These are phyloP conservation scores for Latrodectus geometricus DNA, from an alignment of 1,140 invertebrate species.

Conservation along the genomic window DNA sequence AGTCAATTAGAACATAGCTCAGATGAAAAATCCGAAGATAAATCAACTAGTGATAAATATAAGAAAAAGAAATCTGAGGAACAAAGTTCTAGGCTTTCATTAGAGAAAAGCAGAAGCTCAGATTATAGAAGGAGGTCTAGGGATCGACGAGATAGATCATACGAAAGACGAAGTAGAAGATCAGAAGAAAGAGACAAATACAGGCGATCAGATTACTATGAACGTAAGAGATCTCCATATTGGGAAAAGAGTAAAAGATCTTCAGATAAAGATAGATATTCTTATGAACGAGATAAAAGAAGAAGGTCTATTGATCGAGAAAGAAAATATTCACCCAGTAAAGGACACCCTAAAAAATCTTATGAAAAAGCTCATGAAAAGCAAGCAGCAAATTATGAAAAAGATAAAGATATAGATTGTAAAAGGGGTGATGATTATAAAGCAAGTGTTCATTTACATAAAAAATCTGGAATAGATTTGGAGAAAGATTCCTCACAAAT, in stretches of 20 bases:
- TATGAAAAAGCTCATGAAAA: neutral
- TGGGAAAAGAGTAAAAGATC: neutral
- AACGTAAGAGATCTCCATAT: neutral
- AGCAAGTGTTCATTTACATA: no score
- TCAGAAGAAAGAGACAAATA: conserved; percentile 2
- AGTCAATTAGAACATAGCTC: neutral
- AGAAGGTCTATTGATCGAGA: neutral
- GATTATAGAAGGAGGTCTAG: neutral
- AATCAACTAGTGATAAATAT: neutral
- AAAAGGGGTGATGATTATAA: no score
- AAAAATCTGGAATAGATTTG: no score
- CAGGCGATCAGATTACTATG: conserved; percentile 4
- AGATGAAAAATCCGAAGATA: neutral
- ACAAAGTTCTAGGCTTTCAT: neutral
- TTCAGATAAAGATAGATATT: neutral
- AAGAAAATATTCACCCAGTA: neutral
- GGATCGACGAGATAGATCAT: neutral
- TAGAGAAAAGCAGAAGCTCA: neutral
- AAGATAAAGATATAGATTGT: no score
- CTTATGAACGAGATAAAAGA: neutral
- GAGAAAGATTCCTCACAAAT: no score
- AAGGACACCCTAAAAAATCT: neutral
- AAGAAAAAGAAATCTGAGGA: conserved; percentile 8
- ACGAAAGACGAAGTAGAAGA: neutral
- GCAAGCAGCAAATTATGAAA: neutral